A percentile compares a stretch with the other conserved stretches of the same genome.
Conservation (phyloP, 2,797 vertebrate genomes). For the Sebastolobus altivelis region DNA sequence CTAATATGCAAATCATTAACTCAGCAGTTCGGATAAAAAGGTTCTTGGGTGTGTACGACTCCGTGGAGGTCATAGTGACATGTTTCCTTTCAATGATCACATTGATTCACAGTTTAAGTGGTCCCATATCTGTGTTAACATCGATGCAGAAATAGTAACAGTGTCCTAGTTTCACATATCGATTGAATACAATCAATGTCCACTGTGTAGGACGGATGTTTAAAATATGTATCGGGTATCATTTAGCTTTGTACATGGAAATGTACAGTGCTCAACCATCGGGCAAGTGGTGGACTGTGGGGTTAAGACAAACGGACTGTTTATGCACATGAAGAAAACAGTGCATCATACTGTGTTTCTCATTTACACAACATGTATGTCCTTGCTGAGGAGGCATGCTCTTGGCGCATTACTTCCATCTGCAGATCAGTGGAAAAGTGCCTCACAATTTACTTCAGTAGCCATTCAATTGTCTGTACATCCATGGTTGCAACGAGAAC, state of each 20-base stretch:
- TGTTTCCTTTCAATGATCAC: constrained; percentile 34
- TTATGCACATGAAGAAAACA: not conserved
- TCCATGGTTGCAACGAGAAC: not conserved
- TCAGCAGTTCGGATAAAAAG: constrained; percentile 3
- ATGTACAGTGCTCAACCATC: not conserved
- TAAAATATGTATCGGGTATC: constrained; percentile 48
- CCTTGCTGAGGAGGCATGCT: not conserved
- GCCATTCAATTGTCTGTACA: not conserved
- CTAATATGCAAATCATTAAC: constrained; percentile 47
- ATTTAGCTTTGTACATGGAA: not conserved
- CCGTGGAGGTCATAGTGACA: constrained; percentile 47
- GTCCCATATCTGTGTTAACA: constrained; percentile 47
- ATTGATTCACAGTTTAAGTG: constrained; percentile 53
- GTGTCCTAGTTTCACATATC: constrained; percentile 43
- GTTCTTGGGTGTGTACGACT: constrained; percentile 17
- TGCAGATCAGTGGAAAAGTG: not conserved
- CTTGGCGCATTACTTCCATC: not conserved
- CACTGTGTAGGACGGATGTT: constrained; percentile 35
- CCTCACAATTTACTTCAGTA: not conserved
- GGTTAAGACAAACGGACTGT: not conserved
- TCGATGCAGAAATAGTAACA: constrained; percentile 39
- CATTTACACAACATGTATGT: not conserved
- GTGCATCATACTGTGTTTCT: not conserved
- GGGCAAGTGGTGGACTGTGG: not conserved
- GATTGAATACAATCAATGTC: constrained; percentile 48